phyloP scores from a whole-genome alignment of 2,888 invertebrate species.

The Fabriciana adippe region DNA sequence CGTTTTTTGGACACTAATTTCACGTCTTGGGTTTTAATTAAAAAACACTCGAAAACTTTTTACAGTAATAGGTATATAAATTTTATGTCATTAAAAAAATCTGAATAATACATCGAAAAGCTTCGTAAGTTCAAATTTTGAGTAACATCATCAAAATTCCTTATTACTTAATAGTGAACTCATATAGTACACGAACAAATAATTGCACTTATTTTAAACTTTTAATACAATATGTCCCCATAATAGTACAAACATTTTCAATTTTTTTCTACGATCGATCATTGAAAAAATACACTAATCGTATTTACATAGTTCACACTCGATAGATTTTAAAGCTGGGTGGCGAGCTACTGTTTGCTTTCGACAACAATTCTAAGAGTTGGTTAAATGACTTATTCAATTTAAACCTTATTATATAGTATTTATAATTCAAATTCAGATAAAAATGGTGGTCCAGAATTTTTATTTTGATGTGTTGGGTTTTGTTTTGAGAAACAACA shows the following conservation, averaged over 20 bases:
- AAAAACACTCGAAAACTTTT: not conserved
- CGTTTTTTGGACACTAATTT: too few relatives aligned
- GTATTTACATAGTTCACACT: constrained; percentile 73
- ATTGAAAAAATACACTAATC: constrained; percentile 64
- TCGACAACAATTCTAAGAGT: constrained; percentile 61
- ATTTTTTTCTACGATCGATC: constrained; percentile 66
- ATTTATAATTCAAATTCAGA: constrained; percentile 30
- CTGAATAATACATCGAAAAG: too few relatives aligned
- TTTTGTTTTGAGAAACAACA: constrained; percentile 40
- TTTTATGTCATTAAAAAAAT: too few relatives aligned
- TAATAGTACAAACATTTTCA: constrained; percentile 54
- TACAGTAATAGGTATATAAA: too few relatives aligned
- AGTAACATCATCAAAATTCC: too few relatives aligned
- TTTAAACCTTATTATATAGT: not conserved
- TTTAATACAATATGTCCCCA: constrained; percentile 32
- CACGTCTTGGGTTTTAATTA: too few relatives aligned
- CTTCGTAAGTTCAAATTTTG: too few relatives aligned
- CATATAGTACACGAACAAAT: too few relatives aligned
- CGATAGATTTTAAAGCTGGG: constrained; percentile 63
- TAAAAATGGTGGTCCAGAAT: constrained; percentile 8
- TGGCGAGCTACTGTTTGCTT: constrained; percentile 78
- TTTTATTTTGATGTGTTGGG: constrained; percentile 46
- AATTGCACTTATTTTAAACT: not conserved
- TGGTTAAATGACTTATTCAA: constrained; percentile 42
- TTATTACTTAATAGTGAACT: too few relatives aligned